Base-by-base conservation (phyloP, 2,113 vertebrate genomes). In the Plectropomus leopardus region DNA sequence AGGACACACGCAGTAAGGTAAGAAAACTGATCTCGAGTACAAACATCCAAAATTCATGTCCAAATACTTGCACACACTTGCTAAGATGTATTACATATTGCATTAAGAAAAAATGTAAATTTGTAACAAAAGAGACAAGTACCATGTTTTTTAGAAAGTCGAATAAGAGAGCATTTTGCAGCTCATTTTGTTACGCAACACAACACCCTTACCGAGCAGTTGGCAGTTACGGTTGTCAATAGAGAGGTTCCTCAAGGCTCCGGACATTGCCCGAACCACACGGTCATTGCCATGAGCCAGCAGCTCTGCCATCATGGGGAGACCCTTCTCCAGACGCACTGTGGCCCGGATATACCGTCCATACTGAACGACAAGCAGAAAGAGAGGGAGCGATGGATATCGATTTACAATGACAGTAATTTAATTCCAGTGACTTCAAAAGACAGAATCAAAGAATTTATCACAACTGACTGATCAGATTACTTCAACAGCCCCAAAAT, bases 311-410 rank as follows among this genome's bases (percentile, higher is more conserved):
- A 99, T 96, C 91, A 96, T 95, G 0, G 98, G 97, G 55, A 99
- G 96, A 0, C 98, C 98, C 83, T 99, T 97, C 92, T 99, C 98
- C 69, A 97, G 96, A 72, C 98, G 97, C 74, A 98, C 93, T 0
- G 95, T 96, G 0, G 97, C 95, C 57, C 98, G 96, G 73, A 98
- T 98, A 66, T 91, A 99, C 5, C 97, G 95, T 26, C 97, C 98
- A 0, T 97, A 98, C 98, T 99, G 92, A n/a, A 73, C 0, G 32
- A 21, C 17, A 34, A 50, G 32, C 32, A 51, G 40, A 64, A 0
- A 23, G 3, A 73, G 32, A 50, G 5, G 9, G 13, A 21, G 23
- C 4, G 9, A 21, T 63, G 16, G 36, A 36, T 9, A 16, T 66
- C 0, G 5, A 23, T 58, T 16, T 7, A 63, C 30, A 48, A 5